Evolutionary conservation across 1,140 invertebrate genomes (phyloP), one percentile per base, ranked within the genome.

Genomic region (Drosophila truncata): DNA sequence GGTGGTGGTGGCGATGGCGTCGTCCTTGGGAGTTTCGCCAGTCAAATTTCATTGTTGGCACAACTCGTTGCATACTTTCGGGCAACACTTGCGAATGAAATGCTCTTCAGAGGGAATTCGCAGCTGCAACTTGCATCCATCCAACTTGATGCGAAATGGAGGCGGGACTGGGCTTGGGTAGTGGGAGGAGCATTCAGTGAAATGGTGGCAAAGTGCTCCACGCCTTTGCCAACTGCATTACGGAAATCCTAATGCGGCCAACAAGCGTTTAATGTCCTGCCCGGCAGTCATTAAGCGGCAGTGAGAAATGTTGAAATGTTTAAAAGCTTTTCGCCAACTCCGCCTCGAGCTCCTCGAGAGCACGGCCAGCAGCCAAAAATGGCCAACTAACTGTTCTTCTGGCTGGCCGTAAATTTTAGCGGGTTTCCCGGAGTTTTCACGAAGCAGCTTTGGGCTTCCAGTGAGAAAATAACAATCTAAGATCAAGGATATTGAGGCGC

Each of bases 251-350:
- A 87, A 87, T 87, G 83, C 80, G 84, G 80, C 76, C 83, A 87
- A 87, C 80, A 78, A 88, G 84, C 80, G 84, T 87, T 87, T 83
- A 87, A 87, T 87, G 84, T 77, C 80, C 82, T 88, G 72, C 79
- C 69, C 80, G 86, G 80, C 77, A 87, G 84, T 88, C 84, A 88
- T 87, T 87, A 87, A 73, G 60, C 52, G 74, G 67, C 69, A 83
- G 80, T 55, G 59, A 55, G 54, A 69, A 44, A 69, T 62, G 61
- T 66, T 61, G 65, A 77, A 81, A 74, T 64, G 69, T 70, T 71
- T 63, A 74, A 78, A 86, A 78, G 61, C 77, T 76, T 77, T 80
- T 82, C 60, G 64, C 57, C 49, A 59, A 57, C 79, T 67, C 37
- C 37, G 41, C 46, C 50, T 58, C n/a, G 31, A 44, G 23, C n/a